Percentiles rank a stretch among this genome's conserved stretches.
phyloP scores from a whole-genome alignment of 2,113 vertebrate species.

The Mesoclemmys tuberculata region DNA sequence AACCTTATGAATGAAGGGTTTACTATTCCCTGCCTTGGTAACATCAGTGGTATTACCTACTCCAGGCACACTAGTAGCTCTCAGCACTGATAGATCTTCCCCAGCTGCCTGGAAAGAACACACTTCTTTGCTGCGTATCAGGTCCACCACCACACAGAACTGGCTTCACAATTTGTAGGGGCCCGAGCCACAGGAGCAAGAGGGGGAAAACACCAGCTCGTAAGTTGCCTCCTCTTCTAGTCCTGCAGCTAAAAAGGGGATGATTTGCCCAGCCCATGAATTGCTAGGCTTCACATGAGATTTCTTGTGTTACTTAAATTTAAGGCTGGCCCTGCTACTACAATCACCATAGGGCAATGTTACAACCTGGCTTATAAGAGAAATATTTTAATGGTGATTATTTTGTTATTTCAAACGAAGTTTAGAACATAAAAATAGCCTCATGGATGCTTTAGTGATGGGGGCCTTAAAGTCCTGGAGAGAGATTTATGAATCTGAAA shows the following conservation, averaged over 20 bases:
- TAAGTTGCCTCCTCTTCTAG: not conserved
- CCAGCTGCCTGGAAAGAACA: accelerated
- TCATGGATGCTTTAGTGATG: slow-evolving; percentile 54
- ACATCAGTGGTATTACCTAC: not conserved
- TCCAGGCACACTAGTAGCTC: not conserved
- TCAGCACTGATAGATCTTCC: not conserved
- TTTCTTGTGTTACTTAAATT: not conserved
- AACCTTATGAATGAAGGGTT: not conserved
- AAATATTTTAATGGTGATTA: slow-evolving; percentile 62
- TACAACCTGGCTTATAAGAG: slow-evolving; percentile 49
- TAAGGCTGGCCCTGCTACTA: slow-evolving; percentile 8
- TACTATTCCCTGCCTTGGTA: slow-evolving; percentile 20
- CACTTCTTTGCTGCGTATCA: not conserved
- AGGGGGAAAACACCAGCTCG: not conserved
- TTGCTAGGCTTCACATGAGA: slow-evolving; percentile 15
- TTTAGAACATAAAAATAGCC: slow-evolving; percentile 73
- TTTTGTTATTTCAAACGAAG: slow-evolving; percentile 64
- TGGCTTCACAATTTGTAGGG: not conserved
- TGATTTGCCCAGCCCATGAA: not conserved
- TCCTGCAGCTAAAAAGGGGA: slow-evolving; percentile 10
- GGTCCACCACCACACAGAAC: not conserved
- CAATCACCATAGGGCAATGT: slow-evolving; percentile 59
- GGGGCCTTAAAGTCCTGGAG: slow-evolving; percentile 15
- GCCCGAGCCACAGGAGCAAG: not conserved
- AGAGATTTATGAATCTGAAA: slow-evolving; percentile 58